These are phyloP conservation scores for Tupaia tana DNA, from an alignment of 2,113 vertebrate genomes.

Conservation along the genomic window DNA sequence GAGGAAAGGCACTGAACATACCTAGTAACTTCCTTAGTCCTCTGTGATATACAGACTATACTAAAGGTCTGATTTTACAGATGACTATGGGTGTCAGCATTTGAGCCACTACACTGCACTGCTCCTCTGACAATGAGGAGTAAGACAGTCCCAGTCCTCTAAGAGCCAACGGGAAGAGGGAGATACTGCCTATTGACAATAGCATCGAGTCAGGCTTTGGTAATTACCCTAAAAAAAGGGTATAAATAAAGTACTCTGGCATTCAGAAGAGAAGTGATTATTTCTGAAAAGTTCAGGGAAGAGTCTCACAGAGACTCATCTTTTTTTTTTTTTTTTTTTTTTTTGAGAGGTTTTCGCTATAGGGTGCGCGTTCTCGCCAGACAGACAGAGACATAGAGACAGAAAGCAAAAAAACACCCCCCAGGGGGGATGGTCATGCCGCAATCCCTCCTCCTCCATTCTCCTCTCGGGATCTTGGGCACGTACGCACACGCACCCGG, in stretches of 20 bases:
- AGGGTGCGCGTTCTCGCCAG: too few relatives aligned
- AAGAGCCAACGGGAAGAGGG: neutral
- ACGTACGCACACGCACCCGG: too few relatives aligned
- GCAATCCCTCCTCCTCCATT: too few relatives aligned
- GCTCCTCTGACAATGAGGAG: neutral
- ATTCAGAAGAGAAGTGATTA: slow-evolving; percentile 25
- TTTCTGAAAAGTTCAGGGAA: neutral
- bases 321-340: too few relatives aligned
- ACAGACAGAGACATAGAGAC: too few relatives aligned
- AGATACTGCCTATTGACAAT: neutral
- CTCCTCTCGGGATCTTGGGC: too few relatives aligned
- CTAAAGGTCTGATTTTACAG: neutral
- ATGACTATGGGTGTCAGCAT: neutral
- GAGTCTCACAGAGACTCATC: neutral
- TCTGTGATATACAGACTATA: neutral
- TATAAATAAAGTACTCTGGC: neutral
- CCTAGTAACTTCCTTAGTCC: neutral
- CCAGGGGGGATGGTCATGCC: too few relatives aligned
- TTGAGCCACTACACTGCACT: neutral
- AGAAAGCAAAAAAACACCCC: too few relatives aligned
- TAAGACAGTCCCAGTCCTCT: neutral
- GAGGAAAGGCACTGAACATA: neutral
- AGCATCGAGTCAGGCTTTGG: neutral
- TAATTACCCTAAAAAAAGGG: neutral
- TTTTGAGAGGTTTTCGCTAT: too few relatives aligned